Conservation (phyloP, 2,113 vertebrate species). For the Larimichthys crocea region DNA sequence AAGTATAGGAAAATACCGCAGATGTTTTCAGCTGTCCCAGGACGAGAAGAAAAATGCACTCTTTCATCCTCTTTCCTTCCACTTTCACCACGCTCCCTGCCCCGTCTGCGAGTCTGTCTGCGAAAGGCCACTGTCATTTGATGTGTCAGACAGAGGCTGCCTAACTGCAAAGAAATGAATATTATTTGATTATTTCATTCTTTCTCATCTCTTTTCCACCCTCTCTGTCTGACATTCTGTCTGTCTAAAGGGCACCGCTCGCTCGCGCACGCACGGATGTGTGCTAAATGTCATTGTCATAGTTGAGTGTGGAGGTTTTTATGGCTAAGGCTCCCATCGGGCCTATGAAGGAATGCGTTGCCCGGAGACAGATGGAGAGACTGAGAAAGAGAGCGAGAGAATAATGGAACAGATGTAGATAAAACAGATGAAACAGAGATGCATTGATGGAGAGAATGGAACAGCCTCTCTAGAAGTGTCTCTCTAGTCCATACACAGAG, state of each 20-base stretch:
- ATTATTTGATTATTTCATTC: slow-evolving; percentile 57
- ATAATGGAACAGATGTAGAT: slow-evolving; percentile 28
- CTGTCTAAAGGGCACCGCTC: slow-evolving; percentile 48
- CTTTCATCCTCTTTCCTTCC: slow-evolving; percentile 73
- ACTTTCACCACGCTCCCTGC: slow-evolving; percentile 55
- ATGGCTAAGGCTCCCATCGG: slow-evolving; percentile 5
- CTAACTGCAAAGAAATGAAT: slow-evolving; percentile 40
- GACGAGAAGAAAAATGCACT: slow-evolving; percentile 69
- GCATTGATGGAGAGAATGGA: slow-evolving; percentile 37
- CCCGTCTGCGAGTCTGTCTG: slow-evolving; percentile 46
- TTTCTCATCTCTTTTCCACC: slow-evolving; percentile 33
- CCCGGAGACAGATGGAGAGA: slow-evolving; percentile 37
- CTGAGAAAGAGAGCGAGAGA: slow-evolving; percentile 1
- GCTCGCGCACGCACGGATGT: slow-evolving; percentile 6
- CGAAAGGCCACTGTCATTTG: slow-evolving; percentile 2
- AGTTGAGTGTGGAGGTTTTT: slow-evolving; percentile 73
- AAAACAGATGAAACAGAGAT: slow-evolving; percentile 32
- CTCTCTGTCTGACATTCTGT: slow-evolving; percentile 65
- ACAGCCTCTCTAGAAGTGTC: not conserved
- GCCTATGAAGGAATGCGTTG: slow-evolving; percentile 53
- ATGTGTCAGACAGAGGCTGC: not conserved
- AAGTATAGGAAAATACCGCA: slow-evolving; percentile 69
- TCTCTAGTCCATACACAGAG: not conserved
- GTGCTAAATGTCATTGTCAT: slow-evolving; percentile 79
- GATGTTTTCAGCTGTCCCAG: slow-evolving; percentile 67